Base-by-base conservation (phyloP, 1,140 invertebrate genomes). In the Globodera ellingtonae region DNA sequence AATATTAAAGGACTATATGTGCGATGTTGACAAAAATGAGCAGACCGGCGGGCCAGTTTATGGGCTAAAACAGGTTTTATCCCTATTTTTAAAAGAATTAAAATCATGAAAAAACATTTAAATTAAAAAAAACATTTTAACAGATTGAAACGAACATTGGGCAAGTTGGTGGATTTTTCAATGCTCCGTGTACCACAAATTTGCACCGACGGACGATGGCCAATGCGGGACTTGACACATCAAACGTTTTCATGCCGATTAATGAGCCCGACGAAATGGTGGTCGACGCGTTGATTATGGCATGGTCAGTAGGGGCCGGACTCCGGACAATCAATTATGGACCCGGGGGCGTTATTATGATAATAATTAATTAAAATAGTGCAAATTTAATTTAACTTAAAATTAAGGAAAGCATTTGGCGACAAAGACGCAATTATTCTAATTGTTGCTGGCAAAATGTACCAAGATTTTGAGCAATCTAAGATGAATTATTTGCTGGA, bases 341-440 rank as follows among this genome's bases (percentile, higher is more conserved):
- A 52, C 3, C 15, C 8, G 18, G 18, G 13, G 35, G 35, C 13
- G 18, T 62, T 62, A 24, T 24, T 24, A 24, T 24, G n/a, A n/a
- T n/a, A n/a, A n/a, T n/a, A n/a, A n/a, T n/a, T n/a, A n/a, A n/a
- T n/a, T n/a, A n/a, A n/a, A n/a, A n/a, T n/a, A n/a, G n/a, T n/a
- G n/a, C n/a, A n/a, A n/a, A n/a, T n/a, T n/a, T n/a, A 35, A 35
- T 35, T 35, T 18, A 24, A 2, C n/a, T n/a, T n/a, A n/a, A 62
- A 62, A 18, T 62, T 18, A 62, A 62, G 56, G 56, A 62, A 62
- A 62, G 18, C 13, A 18, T 15, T 62, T 18, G 56, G 18, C 18
- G 56, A 62, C 56, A 62, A 62, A 62, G 15, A 62, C 56, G 56
- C 56, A 62, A 62, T 62, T 62, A 62, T 62, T n/a, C 18, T 62